Conservation (phyloP, 2,797 vertebrate species). For the Crenuchus spilurus region DNA sequence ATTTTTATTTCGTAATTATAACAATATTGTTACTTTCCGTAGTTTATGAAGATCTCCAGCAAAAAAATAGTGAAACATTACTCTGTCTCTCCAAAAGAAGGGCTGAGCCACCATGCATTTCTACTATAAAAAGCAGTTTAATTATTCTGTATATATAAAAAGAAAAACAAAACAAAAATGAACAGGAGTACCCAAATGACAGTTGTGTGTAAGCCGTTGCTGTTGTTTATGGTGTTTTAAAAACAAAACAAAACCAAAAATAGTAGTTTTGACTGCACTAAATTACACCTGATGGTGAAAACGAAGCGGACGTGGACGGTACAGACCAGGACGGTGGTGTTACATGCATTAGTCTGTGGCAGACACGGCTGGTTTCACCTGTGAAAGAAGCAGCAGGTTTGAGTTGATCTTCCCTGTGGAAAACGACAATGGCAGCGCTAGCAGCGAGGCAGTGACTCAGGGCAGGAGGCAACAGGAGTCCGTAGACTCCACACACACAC, state of each 20-base stretch:
- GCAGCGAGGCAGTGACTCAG: conserved; percentile 76
- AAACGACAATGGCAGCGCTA: conserved; percentile 68
- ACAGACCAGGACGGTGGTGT: conserved; percentile 53
- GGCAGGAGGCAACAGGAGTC: conserved; percentile 57
- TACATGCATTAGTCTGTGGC: conserved; percentile 74
- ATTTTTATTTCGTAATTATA: conserved; percentile 86
- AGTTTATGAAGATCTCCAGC: conserved; percentile 83
- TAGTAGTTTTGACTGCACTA: conserved; percentile 39
- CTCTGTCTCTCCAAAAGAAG: conserved; percentile 75
- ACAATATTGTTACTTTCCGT: conserved; percentile 79
- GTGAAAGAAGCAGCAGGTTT: conserved; percentile 67
- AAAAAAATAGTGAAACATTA: conserved; percentile 84
- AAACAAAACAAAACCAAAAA: conserved; percentile 57
- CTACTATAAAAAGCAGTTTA: conserved; percentile 89
- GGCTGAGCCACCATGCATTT: conserved; percentile 77
- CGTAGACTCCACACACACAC: conserved; percentile 39
- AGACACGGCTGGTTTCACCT: conserved; percentile 61
- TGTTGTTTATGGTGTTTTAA: conserved; percentile 63
- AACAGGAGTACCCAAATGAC: conserved; percentile 76
- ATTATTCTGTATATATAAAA: conserved; percentile 74
- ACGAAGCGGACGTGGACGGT: conserved; percentile 43
- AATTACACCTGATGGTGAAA: conserved; percentile 47
- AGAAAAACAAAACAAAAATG: conserved; percentile 71
- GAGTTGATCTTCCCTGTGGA: conserved; percentile 51
- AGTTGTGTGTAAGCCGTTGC: conserved; percentile 72